Base-by-base conservation (phyloP, 30 jellyfish, hydroid and myxozoan genomes). In the Cassiopea xamachana region DNA sequence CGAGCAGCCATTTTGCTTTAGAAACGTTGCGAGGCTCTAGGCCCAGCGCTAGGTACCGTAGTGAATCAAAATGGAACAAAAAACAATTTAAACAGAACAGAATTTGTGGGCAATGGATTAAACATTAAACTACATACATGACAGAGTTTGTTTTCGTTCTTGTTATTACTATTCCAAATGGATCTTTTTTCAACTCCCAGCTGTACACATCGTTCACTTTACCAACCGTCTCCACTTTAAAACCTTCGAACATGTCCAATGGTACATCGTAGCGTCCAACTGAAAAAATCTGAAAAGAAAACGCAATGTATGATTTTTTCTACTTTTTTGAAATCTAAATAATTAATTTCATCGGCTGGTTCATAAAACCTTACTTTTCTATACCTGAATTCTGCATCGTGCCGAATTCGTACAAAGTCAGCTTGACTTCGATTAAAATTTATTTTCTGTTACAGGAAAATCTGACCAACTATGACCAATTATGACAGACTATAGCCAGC, bases 241-340 rank as follows among this genome's bases (percentile, higher is more conserved):
- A 48, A 50, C 89, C 88, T 46, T 81, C 92, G 69, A 81, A 89
- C 83, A 89, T 46, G 43, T 12, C 47, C n/a, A 89, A 73, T 1
- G 96, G 96, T 2, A 89, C 96, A 46, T 89, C 96, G 49, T 89
- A 89, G 39, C 96, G 92, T 14, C 55, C 80, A 8, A 73, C 5
- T 14, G 74, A 64, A 17, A 17, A 64, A 27, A 64, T 64, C 74
- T 64, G 27, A 2, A 64, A 59, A 59, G 74, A 27, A 14, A 64
- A 64, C 27, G 64, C 7, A 55, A 55, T 55, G 7, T 6, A 6
- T 55, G 64, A 55, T 3, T 55, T 55, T 55, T 3, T 10, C 7
- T 10, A 55, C 64, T 55, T 55, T 55, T 55, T 55, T 10, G 7
- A 55, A 55, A 55, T 3, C 10, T 3, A 55, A 3, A 55, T 55